These are phyloP conservation scores for Pseudolaguvia tuberculata DNA, from an alignment of 2,113 vertebrate species.

Conservation along the genomic window DNA sequence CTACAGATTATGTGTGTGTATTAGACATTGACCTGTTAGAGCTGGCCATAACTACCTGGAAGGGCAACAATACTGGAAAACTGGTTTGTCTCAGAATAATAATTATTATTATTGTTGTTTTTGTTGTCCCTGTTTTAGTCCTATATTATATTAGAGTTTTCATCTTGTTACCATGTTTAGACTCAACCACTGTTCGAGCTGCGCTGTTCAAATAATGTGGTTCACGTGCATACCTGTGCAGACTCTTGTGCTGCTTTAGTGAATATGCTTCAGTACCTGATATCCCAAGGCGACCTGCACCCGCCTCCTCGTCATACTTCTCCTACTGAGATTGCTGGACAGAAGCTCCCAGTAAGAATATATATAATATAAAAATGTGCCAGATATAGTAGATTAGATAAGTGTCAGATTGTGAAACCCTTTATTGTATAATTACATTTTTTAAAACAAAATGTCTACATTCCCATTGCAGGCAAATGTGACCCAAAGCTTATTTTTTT, in stretches of 20 bases:
- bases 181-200: conserved; percentile 86
- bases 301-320: conserved; percentile 77
- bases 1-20: conserved; percentile 83
- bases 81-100: conserved; percentile 65
- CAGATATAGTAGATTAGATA: too few relatives aligned
- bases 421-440: too few relatives aligned
- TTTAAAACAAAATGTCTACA: too few relatives aligned
- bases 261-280: conserved; percentile 84
- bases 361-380: too few relatives aligned
- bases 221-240: conserved; percentile 83
- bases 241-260: conserved; percentile 83
- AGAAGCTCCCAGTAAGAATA: conserved; percentile 78
- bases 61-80: conserved; percentile 73
- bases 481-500: too few relatives aligned
- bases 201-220: conserved; percentile 87
- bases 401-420: too few relatives aligned
- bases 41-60: conserved; percentile 88
- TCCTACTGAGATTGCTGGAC: conserved; percentile 85
- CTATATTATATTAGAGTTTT: background rate
- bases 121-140: background rate
- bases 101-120: background rate
- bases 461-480: too few relatives aligned
- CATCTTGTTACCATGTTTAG: conserved; percentile 55
- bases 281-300: conserved; percentile 79
- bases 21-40: conserved; percentile 87